A percentile compares a stretch with the other conserved stretches of the same genome.
Evolutionary conservation across 1,140 invertebrate species (phyloP).

Genomic region (Pseudoatta argentina): DNA sequence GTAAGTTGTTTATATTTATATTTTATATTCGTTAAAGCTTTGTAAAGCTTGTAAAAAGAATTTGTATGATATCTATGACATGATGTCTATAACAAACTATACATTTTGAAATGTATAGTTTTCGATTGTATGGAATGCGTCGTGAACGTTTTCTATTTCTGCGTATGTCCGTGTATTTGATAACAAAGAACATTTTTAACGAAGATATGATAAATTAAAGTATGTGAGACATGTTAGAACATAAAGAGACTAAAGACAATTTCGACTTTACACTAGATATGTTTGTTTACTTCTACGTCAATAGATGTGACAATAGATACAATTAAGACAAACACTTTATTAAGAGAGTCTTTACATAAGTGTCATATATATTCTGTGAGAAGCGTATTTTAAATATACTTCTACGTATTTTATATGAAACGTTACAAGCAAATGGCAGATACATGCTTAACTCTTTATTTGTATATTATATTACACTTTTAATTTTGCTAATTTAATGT

Average conservation of each 20-base stretch:
- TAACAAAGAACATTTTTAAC: slow-evolving; percentile 21
- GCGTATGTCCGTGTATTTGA: slow-evolving; percentile 19
- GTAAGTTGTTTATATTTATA: background rate
- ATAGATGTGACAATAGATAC: slow-evolving; percentile 57
- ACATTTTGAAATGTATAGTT: slow-evolving; percentile 20
- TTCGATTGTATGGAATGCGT: slow-evolving; percentile 20
- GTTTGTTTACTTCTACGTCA: slow-evolving; percentile 51
- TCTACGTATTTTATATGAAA: slow-evolving; percentile 45
- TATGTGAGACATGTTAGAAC: background rate
- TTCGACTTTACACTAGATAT: slow-evolving; percentile 28
- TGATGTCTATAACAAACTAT: slow-evolving; percentile 15
- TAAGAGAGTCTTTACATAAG: slow-evolving; percentile 42
- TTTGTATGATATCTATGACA: slow-evolving; percentile 14
- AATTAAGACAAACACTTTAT: slow-evolving; percentile 29
- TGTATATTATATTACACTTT: slow-evolving; percentile 33
- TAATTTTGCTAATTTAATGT: slow-evolving; percentile 60
- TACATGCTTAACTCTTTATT: slow-evolving; percentile 62
- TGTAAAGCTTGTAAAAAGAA: background rate
- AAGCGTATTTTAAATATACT: slow-evolving; percentile 46
- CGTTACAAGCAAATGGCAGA: slow-evolving; percentile 41
- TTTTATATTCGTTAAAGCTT: background rate
- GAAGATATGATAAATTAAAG: background rate
- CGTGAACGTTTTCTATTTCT: slow-evolving; percentile 47
- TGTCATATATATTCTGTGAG: slow-evolving; percentile 32
- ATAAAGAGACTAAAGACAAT: slow-evolving; percentile 31